Evolutionary conservation across 2,797 vertebrate genomes (phyloP), one percentile per base, ranked within the genome.

Genomic region (Falco cherrug): DNA sequence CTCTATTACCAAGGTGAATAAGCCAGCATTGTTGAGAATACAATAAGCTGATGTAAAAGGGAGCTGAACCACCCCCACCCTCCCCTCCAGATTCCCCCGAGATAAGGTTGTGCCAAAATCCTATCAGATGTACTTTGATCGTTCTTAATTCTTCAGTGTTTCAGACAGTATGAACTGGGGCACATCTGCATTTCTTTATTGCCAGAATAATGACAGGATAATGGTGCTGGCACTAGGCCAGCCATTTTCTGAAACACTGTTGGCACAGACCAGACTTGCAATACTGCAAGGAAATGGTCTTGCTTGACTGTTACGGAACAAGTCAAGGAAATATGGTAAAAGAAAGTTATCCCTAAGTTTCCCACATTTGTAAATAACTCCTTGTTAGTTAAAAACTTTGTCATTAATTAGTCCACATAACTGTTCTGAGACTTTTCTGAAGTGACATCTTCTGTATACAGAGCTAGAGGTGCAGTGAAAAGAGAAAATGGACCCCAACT

Each of bases 171-270:
- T 50, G 91, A 94, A 87, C 84, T 82, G 11, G 14, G 81, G 71
- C 78, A 95, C 92, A 96, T 96, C 92, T 96, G 93, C 84, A 87
- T 74, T 95, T 95, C 92, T 93, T 95, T 96, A 93, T 79, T 92
- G 92, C 89, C 89, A 84, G 71, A 94, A 90, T 84, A 95, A 82
- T 14, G 92, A 92, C 93, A 94, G 93, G 67, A 94, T 95, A 96
- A 95, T 83, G 70, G 89, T 35, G 56, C 31, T 95, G 95, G 95
- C 89, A 41, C 7, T 9, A 33, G 56, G 77, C 95, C 95, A 96
- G 56, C 5, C 45, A 11, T 48, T 90, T 96, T 80, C 73, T 76
- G 25, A 67, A 87, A 60, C 41, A 57, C 20, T 92, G 79, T n/a
- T 94, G 90, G 95, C 96, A 90, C 8, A 0, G 71, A 73, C 20